phyloP scores from a whole-genome alignment of 2,113 vertebrate species.

The Balaenoptera acutorostrata region DNA sequence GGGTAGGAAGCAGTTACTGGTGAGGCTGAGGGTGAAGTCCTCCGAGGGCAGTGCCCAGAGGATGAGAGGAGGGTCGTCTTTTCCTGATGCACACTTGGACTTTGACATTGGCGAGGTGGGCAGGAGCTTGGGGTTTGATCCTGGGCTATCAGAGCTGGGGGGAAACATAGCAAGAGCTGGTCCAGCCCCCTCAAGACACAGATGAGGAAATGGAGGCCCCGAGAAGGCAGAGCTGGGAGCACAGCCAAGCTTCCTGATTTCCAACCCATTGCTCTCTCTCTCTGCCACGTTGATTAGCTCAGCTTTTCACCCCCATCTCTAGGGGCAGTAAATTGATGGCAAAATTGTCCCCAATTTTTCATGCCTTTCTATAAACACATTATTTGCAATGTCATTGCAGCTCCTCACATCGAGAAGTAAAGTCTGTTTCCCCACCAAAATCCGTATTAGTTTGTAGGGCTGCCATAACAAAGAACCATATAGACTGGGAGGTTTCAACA shows the following conservation, averaged over 20 bases:
- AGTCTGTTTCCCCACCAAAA: neutral
- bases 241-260: neutral
- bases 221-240: neutral
- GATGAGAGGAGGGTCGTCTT: accelerated
- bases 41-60: accelerated
- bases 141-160: neutral
- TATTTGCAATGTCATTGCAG: neutral
- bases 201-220: neutral
- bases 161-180: neutral
- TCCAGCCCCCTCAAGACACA: accelerated
- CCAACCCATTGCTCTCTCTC: neutral
- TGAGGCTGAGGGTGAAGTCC: no score
- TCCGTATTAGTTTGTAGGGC: neutral
- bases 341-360: neutral
- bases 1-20: accelerated
- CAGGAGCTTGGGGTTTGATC: neutral
- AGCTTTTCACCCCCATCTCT: neutral
- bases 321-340: neutral
- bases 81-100: neutral
- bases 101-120: neutral
- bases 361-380: neutral
- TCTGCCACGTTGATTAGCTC: neutral
- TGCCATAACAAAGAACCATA: neutral
- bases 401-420: neutral
- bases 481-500: neutral